Evolutionary conservation across 2,113 vertebrate species (phyloP), one percentile per base, ranked within the genome.

Genomic region (Camelus dromedarius): DNA sequence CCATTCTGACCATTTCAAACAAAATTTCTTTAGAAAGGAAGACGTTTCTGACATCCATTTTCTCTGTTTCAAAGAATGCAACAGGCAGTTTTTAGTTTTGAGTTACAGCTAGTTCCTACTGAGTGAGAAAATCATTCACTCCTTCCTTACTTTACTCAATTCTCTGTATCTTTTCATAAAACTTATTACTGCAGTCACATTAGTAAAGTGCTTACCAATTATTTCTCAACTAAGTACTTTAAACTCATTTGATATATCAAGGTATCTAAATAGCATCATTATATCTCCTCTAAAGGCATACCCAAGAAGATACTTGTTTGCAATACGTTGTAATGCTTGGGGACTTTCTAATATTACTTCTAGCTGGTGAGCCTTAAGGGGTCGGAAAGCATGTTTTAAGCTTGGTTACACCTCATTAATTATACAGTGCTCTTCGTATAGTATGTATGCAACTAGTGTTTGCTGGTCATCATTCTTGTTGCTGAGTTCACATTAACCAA

Each of bases 401-500:
- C 19, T 79, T 69, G 28, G 5, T 42, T 87, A 46, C 0, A 66
- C 12, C 52, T 95, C 12, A 46, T 88, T 93, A 80, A 93, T 88
- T 88, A 52, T 58, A 80, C 26, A 66, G 13, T 50, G 20, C 6
- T 58, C 12, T 64, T 32, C 28, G 52, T 35, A 56, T 32, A 64
- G n/a, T 73, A 8, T 56, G 46, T 64, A n/a, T 88, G 58, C n/a
- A 70, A 16, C 46, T 89, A 48, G 19, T 13, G 26, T 96, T 91
- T 50, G 82, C 30, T 85, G 42, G 19, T 72, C 81, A 95, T 77
- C 56, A 62, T 72, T 18, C 30, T 81, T 54, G 19, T 76, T 93
- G 58, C 72, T 76, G 66, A 89, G 62, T 89, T 89, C 54, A 50
- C 60, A 81, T 85, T 89, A 77, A 77, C 62, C 48, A 81, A 96